These are phyloP conservation scores for Dryococelus australis DNA, from an alignment of 2,888 invertebrate species.

Conservation along the genomic window DNA sequence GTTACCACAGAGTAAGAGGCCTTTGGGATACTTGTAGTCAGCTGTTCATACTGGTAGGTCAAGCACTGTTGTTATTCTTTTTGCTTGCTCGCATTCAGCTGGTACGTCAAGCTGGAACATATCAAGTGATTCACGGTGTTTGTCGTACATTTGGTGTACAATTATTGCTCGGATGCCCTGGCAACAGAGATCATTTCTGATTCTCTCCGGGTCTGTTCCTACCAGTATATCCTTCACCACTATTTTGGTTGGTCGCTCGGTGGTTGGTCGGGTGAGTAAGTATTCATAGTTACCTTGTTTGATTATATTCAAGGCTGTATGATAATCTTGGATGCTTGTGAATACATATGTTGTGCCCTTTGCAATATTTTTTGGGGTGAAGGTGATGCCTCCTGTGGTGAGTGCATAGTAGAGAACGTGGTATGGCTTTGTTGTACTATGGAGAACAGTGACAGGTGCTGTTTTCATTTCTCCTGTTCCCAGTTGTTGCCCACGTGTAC, in stretches of 20 bases:
- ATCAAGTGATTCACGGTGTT: background rate
- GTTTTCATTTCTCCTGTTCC: too few species aligned
- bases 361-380: background rate
- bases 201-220: background rate
- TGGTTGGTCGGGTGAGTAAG: background rate
- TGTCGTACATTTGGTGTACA: background rate
- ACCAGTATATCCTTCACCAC: background rate
- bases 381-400: background rate
- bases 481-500: too few species aligned
- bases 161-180: background rate
- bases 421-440: background rate
- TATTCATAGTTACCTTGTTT: background rate
- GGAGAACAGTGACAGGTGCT: background rate
- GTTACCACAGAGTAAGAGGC: too few species aligned
- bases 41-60: background rate
- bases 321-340: background rate
- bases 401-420: background rate
- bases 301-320: background rate
- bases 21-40: background rate
- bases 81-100: background rate
- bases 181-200: too few species aligned
- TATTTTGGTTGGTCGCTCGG: background rate
- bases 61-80: background rate
- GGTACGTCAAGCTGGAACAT: background rate
- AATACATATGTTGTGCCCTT: background rate